Conservation (phyloP, 2,797 vertebrate species). For the Emys orbicularis region DNA sequence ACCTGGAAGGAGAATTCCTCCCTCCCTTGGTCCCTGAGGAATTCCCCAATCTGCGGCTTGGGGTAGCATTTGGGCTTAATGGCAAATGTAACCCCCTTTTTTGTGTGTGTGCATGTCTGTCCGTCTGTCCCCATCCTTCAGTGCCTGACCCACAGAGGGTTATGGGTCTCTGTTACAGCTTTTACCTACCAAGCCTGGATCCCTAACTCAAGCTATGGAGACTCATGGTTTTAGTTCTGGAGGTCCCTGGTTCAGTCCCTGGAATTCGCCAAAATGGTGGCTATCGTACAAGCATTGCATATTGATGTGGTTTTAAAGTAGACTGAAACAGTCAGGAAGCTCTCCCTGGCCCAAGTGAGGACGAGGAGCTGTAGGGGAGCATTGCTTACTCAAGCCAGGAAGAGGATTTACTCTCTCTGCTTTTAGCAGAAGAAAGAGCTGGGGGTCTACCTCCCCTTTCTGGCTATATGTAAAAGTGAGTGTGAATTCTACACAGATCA, state of each 20-base stretch:
- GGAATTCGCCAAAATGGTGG: not conserved
- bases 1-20: not conserved
- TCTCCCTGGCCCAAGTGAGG: not conserved
- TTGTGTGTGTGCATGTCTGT: too few relatives aligned
- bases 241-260: not conserved
- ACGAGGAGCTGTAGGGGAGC: not conserved
- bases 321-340: not conserved
- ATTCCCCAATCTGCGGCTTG: not conserved
- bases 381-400: not conserved
- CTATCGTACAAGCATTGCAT: not conserved
- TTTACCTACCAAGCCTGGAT: not conserved
- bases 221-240: not conserved
- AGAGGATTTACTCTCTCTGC: not conserved
- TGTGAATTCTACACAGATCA: not conserved
- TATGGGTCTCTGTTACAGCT: too few relatives aligned
- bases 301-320: not conserved
- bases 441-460: not conserved
- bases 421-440: not conserved
- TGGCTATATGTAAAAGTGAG: not conserved
- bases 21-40: not conserved
- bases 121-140: not conserved
- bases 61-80: not conserved
- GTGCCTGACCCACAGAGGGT: not conserved
- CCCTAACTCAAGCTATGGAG: not conserved
- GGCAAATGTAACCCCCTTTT: not conserved